Evolutionary conservation across 2,888 invertebrate species (phyloP).

Genomic region (Trissolcus japonicus): DNA sequence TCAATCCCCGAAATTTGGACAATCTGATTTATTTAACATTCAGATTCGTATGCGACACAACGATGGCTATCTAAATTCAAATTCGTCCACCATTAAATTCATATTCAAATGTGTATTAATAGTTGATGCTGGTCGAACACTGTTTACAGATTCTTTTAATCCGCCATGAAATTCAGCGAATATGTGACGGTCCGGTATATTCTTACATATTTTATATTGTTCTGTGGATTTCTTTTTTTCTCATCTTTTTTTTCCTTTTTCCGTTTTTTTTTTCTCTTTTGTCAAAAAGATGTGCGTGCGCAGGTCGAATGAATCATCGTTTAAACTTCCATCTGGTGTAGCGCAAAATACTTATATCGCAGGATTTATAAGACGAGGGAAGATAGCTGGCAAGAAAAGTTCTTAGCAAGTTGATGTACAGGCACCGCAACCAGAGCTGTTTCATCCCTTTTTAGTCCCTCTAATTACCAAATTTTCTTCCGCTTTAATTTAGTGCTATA

Average conservation of each 20-base stretch:
- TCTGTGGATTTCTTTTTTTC: too few relatives aligned
- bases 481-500: conserved; percentile 75
- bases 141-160: conserved; percentile 9
- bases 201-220: neutral
- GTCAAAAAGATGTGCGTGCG: neutral
- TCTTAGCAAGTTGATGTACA: conserved; percentile 16
- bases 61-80: conserved; percentile 33
- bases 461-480: conserved; percentile 76
- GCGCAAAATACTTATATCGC: conserved; percentile 32
- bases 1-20: conserved; percentile 24
- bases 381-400: conserved; percentile 26
- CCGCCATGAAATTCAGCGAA: conserved; percentile 9
- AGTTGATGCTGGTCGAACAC: conserved; percentile 8
- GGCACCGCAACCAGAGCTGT: conserved; percentile 26
- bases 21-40: conserved; percentile 34
- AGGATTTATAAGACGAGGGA: conserved; percentile 18
- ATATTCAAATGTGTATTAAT: conserved; percentile 28
- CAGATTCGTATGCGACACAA: conserved; percentile 23
- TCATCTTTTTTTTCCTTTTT: too few relatives aligned
- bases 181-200: neutral
- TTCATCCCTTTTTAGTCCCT: conserved; percentile 72
- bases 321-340: conserved; percentile 39
- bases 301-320: conserved; percentile 19
- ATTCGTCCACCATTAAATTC: conserved; percentile 16
- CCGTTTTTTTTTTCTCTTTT: too few relatives aligned